phyloP scores from a whole-genome alignment of 2,113 vertebrate species.

The Ameiurus melas region DNA sequence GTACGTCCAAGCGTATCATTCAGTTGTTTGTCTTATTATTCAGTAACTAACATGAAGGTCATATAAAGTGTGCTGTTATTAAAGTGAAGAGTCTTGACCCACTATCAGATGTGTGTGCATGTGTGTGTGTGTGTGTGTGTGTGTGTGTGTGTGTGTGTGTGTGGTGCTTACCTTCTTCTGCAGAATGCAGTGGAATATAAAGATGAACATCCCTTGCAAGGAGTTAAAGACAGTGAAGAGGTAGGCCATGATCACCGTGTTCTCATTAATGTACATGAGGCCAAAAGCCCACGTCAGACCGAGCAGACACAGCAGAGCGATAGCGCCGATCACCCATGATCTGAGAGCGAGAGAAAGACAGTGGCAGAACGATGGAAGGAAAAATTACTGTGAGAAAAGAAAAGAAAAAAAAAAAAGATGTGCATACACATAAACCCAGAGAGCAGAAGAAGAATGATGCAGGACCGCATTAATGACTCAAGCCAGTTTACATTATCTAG shows the following conservation, averaged over 20 bases:
- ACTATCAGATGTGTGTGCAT: not conserved
- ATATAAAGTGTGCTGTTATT: not conserved
- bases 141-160: not conserved
- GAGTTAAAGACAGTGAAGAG: slow-evolving; percentile 99
- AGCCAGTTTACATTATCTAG: slow-evolving; percentile 35
- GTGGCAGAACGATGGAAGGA: not conserved
- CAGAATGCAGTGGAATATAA: slow-evolving; percentile 99
- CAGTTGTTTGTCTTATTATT: not conserved
- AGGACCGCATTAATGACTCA: slow-evolving; percentile 32
- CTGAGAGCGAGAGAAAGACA: slow-evolving; percentile 63
- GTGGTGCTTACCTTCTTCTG: slow-evolving; percentile 93
- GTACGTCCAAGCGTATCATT: not conserved
- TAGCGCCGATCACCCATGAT: slow-evolving; percentile 99
- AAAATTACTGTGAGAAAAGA: not conserved
- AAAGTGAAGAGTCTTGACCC: not conserved
- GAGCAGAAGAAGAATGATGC: slow-evolving; percentile 8
- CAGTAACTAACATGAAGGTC: not conserved
- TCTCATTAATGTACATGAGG: slow-evolving; percentile 99
- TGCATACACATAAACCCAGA: not conserved
- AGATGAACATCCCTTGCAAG: slow-evolving; percentile 99
- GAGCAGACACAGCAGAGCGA: slow-evolving; percentile 95
- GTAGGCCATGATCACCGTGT: slow-evolving; percentile 99
- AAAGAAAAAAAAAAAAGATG: too few species aligned
- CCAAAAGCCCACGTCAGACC: slow-evolving; percentile 98
- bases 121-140: not conserved